Percentiles rank a stretch among this genome's conserved stretches.
Evolutionary conservation across 2,113 vertebrate genomes (phyloP).

Genomic region (Platycercus adscitus): DNA sequence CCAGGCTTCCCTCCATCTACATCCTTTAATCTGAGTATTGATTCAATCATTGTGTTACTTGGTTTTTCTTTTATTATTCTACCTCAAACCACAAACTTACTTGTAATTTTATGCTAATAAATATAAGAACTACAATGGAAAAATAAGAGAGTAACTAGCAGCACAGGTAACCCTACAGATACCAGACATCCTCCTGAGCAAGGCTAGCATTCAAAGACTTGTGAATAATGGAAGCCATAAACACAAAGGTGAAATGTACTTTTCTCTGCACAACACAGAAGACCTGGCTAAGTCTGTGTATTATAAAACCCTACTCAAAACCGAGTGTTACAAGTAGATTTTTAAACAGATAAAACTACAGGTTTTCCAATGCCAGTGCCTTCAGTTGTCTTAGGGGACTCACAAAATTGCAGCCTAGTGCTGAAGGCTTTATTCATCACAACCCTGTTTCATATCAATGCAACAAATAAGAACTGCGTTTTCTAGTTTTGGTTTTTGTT

Average conservation of each 20-base stretch:
- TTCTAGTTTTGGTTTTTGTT: neutral
- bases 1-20: neutral
- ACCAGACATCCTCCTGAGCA: neutral
- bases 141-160: neutral
- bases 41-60: neutral
- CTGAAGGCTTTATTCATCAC: rapidly evolving
- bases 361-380: neutral
- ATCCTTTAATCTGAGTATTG: neutral
- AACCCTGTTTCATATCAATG: neutral
- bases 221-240: neutral
- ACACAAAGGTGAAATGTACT: no score
- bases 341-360: neutral
- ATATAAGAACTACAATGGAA: neutral
- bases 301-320: no score
- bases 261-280: no score
- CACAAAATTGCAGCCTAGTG: neutral
- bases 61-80: neutral
- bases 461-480: neutral
- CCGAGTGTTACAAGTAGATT: neutral
- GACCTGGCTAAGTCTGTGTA: no score
- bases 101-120: neutral
- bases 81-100: neutral
- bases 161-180: neutral
- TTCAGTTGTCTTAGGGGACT: neutral
- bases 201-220: neutral